phyloP scores from a whole-genome alignment of 2,888 invertebrate species.

The Mythimna ferrago region DNA sequence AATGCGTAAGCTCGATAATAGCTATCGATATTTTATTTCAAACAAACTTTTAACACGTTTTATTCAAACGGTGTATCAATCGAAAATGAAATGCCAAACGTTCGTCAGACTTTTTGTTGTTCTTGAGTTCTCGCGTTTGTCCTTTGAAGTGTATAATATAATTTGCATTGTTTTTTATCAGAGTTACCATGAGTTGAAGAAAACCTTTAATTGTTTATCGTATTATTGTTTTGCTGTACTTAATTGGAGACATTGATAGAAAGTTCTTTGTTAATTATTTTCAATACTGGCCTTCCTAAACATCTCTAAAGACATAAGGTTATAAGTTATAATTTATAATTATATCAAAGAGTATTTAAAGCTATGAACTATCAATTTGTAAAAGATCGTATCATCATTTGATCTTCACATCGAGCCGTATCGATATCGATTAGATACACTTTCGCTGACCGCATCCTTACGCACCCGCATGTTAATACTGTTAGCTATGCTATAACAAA shows the following conservation, averaged over 20 bases:
- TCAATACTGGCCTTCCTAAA: neutral
- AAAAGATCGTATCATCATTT: neutral
- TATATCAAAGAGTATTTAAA: neutral
- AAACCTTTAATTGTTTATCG: slow-evolving; percentile 43
- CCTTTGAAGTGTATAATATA: slow-evolving; percentile 41
- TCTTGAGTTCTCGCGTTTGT: slow-evolving; percentile 45
- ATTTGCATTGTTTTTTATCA: slow-evolving; percentile 55
- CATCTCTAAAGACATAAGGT: neutral
- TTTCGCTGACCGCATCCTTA: slow-evolving; percentile 70
- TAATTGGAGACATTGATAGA: slow-evolving; percentile 23
- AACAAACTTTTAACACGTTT: slow-evolving; percentile 33
- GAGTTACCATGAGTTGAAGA: slow-evolving; percentile 46
- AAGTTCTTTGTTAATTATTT: slow-evolving; percentile 9
- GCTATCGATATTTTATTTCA: slow-evolving; percentile 43
- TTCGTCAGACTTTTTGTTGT: slow-evolving; percentile 36
- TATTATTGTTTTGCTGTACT: slow-evolving; percentile 36
- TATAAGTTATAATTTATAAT: too few relatives aligned
- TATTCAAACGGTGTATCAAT: slow-evolving; percentile 25
- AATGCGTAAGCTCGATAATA: slow-evolving; percentile 54
- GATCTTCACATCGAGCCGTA: slow-evolving; percentile 21
- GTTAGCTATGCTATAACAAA: slow-evolving; percentile 70
- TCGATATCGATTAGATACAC: slow-evolving; percentile 70
- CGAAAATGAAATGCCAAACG: slow-evolving; percentile 26
- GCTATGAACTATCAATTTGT: neutral
- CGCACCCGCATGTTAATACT: slow-evolving; percentile 78